These are phyloP conservation scores for Drosophila serrata DNA, from an alignment of 1,140 invertebrate species.

Conservation along the genomic window DNA sequence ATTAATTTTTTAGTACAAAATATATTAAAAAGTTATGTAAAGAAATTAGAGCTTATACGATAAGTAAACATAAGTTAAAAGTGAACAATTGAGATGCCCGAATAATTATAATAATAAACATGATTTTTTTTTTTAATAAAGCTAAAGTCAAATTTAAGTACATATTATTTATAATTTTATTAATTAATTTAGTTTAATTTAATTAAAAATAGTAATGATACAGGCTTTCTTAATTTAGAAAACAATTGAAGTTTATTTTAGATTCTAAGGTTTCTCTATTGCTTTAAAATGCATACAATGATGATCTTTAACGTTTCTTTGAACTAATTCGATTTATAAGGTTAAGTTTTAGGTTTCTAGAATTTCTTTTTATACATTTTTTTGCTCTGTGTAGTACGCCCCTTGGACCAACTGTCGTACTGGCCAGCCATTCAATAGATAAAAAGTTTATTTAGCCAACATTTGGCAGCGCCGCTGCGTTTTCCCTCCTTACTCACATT, in stretches of 20 bases:
- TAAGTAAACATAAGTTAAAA: background rate
- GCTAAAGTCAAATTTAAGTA: background rate
- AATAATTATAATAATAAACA: background rate
- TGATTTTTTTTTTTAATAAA: background rate
- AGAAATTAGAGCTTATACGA: background rate
- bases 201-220: background rate
- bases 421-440: conserved; percentile 53
- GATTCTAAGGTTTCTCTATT: accelerated
- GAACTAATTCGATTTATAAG: no score
- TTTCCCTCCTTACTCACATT: conserved; percentile 23
- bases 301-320: background rate
- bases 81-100: background rate
- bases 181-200: no score
- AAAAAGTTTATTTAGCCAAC: conserved; percentile 61
- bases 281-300: background rate
- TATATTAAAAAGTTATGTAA: no score
- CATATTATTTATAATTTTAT: no score
- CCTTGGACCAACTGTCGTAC: conserved; percentile 12
- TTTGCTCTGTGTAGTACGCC: background rate
- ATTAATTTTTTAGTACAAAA: background rate
- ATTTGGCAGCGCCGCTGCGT: conserved; percentile 50
- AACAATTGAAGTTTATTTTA: background rate
- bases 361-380: accelerated
- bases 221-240: background rate
- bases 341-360: no score